Evolutionary conservation across 2,797 vertebrate genomes (phyloP), one percentile per base, ranked within the genome.

Genomic region (Epinephelus awoara): DNA sequence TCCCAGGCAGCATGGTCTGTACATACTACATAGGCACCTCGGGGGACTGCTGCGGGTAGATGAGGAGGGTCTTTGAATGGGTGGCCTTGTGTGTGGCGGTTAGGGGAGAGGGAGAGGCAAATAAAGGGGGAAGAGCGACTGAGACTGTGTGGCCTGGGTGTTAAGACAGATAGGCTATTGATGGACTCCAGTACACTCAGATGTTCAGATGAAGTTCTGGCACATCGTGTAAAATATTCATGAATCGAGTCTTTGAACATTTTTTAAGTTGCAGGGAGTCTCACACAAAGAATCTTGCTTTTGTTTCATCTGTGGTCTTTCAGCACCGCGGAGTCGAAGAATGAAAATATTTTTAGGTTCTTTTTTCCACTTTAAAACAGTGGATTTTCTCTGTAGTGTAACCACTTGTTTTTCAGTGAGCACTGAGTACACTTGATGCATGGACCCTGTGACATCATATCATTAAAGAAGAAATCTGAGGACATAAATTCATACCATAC

Each of bases 1-100:
- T 88, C 85, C 82, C 65, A 38, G 76, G 67, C 77, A 84, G 80
- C 51, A 13, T 18, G 63, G 77, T 69, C 70, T 74, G 67, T 57
- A 67, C 63, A 85, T 57, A 85, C 47, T 42, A 42, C 40, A 42
- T 54, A 86, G 72, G 38, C 52, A 42, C 84, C 87, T 88, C 83
- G 27, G 77, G 91, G 85, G 84, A 89, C 72, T 27, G 18, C 80
- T 73, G 80, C 10, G 76, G 68, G 83, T 80, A 73, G 46, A 90
- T 38, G 75, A 88, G 85, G 79, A 72, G 6, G 80, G 73, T 62
- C 86, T 93, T 91, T 94, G 88, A 93, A 92, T 89, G 85, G 85
- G 79, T 70, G 76, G 81, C 91, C 91, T 91, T 92, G 92, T 91
- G 85, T 84, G 77, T 85, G 77, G 62, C 82, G 10, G 40, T 80